A percentile compares a stretch with the other conserved stretches of the same genome.
Evolutionary conservation across 2,113 vertebrate genomes (phyloP).

Genomic region (Eptesicus fuscus): DNA sequence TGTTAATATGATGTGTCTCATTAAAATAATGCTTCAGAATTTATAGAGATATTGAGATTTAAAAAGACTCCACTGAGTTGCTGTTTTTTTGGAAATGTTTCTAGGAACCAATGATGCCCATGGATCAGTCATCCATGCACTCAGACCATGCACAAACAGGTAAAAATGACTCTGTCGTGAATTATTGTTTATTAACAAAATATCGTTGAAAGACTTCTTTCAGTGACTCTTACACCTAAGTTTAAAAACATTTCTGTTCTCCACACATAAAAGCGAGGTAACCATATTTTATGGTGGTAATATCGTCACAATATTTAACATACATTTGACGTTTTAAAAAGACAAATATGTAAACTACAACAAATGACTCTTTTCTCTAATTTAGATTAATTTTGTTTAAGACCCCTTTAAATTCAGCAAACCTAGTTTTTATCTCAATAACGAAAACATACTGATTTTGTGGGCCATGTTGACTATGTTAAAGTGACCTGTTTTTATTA

Average conservation of each 20-base stretch:
- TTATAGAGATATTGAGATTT: slow-evolving; percentile 21
- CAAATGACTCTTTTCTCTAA: not conserved
- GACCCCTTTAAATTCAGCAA: not conserved
- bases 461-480: not conserved
- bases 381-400: slow-evolving; percentile 19
- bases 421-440: not conserved
- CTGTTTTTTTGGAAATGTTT: slow-evolving; percentile 57
- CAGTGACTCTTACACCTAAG: not conserved
- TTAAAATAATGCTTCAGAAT: not conserved
- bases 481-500: slow-evolving; percentile 3
- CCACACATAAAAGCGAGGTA: not conserved
- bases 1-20: not conserved
- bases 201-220: not conserved
- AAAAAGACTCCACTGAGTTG: not conserved
- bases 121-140: slow-evolving; percentile 84
- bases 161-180: slow-evolving; percentile 61
- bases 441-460: not conserved
- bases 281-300: not conserved
- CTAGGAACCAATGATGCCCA: slow-evolving; percentile 90
- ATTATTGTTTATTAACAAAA: not conserved
- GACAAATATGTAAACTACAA: not conserved
- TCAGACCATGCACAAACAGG: slow-evolving; percentile 89
- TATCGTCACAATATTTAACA: not conserved
- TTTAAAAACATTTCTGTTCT: not conserved
- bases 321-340: slow-evolving; percentile 9